These are phyloP conservation scores for Alitta virens DNA, from an alignment of 2,888 invertebrate species.

Conservation along the genomic window DNA sequence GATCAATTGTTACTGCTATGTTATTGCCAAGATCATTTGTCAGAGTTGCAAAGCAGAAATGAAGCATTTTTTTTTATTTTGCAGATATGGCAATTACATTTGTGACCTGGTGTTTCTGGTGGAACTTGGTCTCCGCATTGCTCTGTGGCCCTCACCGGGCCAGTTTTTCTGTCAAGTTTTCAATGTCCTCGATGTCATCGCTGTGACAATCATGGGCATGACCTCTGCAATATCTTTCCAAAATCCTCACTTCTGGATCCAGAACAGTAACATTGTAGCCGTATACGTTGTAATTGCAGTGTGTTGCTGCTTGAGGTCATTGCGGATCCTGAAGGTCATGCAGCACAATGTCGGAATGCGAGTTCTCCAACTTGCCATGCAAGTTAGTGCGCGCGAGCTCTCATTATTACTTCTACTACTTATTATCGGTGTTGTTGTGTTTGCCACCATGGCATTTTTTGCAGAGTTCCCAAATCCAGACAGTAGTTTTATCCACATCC, in stretches of 20 bases:
- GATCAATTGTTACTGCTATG: too few relatives aligned
- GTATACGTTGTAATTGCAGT: slow-evolving; percentile 14
- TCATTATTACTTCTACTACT: slow-evolving; percentile 23
- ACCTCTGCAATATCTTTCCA: not conserved
- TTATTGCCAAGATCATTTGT: too few relatives aligned
- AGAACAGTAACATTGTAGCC: slow-evolving; percentile 2
- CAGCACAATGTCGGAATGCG: slow-evolving; percentile 20
- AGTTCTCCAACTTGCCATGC: slow-evolving; percentile 22
- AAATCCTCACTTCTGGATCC: not conserved
- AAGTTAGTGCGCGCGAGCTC: slow-evolving; percentile 20
- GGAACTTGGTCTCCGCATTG: not conserved
- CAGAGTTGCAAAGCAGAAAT: too few relatives aligned
- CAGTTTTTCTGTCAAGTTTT: slow-evolving; percentile 10
- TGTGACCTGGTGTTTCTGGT: slow-evolving; percentile 1
- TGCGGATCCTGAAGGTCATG: slow-evolving; percentile 25
- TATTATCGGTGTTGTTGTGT: slow-evolving; percentile 23
- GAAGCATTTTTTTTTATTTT: too few relatives aligned
- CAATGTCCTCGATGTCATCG: slow-evolving; percentile 6
- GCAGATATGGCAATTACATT: not conserved
- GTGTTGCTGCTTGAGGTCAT: slow-evolving; percentile 16
- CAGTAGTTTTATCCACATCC: slow-evolving; percentile 28
- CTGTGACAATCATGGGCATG: not conserved
- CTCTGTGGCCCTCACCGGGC: not conserved
- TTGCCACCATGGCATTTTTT: slow-evolving; percentile 24
- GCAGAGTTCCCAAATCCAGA: slow-evolving; percentile 19